Base-by-base conservation (phyloP, 2,888 invertebrate genomes). In the Drosophila prostipennis region DNA sequence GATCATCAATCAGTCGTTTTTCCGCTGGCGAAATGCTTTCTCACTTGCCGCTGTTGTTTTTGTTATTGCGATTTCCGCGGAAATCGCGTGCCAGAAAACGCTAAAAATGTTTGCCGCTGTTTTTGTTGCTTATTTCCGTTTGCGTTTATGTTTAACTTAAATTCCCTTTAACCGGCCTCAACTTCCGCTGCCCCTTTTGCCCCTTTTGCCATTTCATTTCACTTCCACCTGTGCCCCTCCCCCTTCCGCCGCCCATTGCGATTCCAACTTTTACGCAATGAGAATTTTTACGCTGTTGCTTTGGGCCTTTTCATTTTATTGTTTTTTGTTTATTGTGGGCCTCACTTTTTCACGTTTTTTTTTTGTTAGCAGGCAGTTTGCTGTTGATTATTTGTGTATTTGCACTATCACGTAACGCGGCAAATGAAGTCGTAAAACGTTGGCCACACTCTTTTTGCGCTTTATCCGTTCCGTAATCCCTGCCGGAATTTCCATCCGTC, bases 101-200 rank as follows among this genome's bases (percentile, higher is more conserved):
- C 73, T 56, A 72, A 73, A 56, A 46, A 53, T 69, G 52, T 55
- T 57, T 55, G 43, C 49, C 23, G 40, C 40, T 71, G 59, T 70
- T 74, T 52, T 77, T 77, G 72, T 78, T 65, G 70, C 72, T 74
- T 76, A 84, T 83, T 83, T 84, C 84, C 84, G 84, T 79, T 88
- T 83, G 74, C 84, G 88, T 80, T 84, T 88, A 84, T 83, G 88
- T 83, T 84, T 88, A 82, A 88, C 83, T 87, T 86, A 80, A 83
- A 83, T 84, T 84, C 77, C 74, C 77, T 76, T 80, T 83, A 82
- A 81, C 83, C 85, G 77, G 81, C 85, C 85, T 79, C 87, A 82
- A 85, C 85, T 77, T 81, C 79, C 87, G 51, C 60, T 57, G 16
- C 14, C 39, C 29, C 26, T 6, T 6, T 26, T 26, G 26, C 26